These are phyloP conservation scores for Hydractinia echinata DNA, from an alignment of 30 jellyfish, hydroid and myxozoan genomes.

Conservation along the genomic window DNA sequence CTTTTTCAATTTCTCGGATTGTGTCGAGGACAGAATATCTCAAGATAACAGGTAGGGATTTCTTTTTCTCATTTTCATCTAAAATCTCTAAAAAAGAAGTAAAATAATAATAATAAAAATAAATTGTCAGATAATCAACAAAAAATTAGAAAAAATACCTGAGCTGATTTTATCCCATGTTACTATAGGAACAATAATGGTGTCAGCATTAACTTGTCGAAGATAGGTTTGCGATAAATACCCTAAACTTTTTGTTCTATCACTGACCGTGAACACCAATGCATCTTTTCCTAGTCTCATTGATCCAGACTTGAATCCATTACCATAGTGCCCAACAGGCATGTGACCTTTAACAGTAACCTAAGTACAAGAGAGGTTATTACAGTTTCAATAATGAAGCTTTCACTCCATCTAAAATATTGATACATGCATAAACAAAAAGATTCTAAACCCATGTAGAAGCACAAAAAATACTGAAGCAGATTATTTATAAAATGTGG, in stretches of 20 bases:
- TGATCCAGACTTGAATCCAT: conserved; percentile 97
- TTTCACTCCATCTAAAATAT: neutral
- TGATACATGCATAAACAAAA: neutral
- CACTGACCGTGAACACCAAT: conserved; percentile 76
- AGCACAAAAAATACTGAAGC: neutral
- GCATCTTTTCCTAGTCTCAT: conserved; percentile 99
- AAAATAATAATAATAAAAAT: neutral
- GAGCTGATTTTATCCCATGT: conserved; percentile 67
- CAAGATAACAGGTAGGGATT: conserved; percentile 46
- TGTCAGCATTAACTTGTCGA: conserved; percentile 50
- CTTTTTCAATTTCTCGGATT: conserved; percentile 52
- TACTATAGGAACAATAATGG: conserved; percentile 84
- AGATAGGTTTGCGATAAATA: conserved; percentile 83
- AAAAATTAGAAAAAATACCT: conserved; percentile 45
- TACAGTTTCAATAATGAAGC: neutral
- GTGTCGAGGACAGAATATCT: conserved; percentile 56
- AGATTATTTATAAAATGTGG: neutral
- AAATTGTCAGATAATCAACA: neutral
- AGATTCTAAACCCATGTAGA: neutral
- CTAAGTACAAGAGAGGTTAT: conserved; percentile 18
- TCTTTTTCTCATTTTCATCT: conserved; percentile 44
- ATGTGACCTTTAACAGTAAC: conserved; percentile 79
- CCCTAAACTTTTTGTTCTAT: conserved; percentile 67
- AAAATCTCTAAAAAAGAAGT: conserved; percentile 17
- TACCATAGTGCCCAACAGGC: conserved; percentile 99